These are phyloP conservation scores for Eira barbara DNA, from an alignment of 2,113 vertebrate species.

Conservation along the genomic window DNA sequence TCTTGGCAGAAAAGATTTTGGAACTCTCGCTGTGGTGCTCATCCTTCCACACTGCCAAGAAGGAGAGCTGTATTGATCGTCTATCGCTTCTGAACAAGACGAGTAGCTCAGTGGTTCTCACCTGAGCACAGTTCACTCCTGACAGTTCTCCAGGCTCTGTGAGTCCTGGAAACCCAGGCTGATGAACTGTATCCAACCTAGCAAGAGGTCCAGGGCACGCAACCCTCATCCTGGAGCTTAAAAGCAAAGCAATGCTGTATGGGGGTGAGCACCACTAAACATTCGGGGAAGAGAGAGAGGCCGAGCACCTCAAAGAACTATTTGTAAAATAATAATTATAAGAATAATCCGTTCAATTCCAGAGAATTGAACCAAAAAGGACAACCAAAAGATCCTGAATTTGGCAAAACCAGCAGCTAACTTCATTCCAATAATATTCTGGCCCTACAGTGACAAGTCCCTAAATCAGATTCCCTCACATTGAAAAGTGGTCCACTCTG, in stretches of 20 bases:
- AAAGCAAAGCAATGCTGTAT: not conserved
- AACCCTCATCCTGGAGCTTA: not conserved
- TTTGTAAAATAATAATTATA: slow-evolving; percentile 9
- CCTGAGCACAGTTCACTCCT: not conserved
- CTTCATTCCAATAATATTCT: slow-evolving; percentile 70
- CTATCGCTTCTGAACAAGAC: not conserved
- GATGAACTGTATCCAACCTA: not conserved
- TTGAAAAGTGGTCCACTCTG: slow-evolving; percentile 71
- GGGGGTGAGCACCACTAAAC: slow-evolving; percentile 36
- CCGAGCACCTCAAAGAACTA: slow-evolving; percentile 62
- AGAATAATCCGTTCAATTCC: slow-evolving; percentile 68
- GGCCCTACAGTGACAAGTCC: slow-evolving; percentile 74
- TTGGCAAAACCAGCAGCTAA: slow-evolving; percentile 72
- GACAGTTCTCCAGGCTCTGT: not conserved
- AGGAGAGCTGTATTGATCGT: not conserved
- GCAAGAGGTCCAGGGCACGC: not conserved
- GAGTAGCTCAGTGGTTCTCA: not conserved
- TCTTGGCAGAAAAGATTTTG: slow-evolving; percentile 61
- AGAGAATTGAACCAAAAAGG: too few species aligned
- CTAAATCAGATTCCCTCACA: slow-evolving; percentile 79
- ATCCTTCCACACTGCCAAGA: slow-evolving; percentile 44
- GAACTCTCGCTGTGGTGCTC: slow-evolving; percentile 22
- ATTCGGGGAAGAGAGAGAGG: slow-evolving; percentile 60
- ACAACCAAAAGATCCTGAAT: slow-evolving; percentile 70
- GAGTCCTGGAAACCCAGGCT: not conserved